These are phyloP conservation scores for Cnemophilus loriae DNA, from an alignment of 2,113 vertebrate genomes.

Conservation along the genomic window DNA sequence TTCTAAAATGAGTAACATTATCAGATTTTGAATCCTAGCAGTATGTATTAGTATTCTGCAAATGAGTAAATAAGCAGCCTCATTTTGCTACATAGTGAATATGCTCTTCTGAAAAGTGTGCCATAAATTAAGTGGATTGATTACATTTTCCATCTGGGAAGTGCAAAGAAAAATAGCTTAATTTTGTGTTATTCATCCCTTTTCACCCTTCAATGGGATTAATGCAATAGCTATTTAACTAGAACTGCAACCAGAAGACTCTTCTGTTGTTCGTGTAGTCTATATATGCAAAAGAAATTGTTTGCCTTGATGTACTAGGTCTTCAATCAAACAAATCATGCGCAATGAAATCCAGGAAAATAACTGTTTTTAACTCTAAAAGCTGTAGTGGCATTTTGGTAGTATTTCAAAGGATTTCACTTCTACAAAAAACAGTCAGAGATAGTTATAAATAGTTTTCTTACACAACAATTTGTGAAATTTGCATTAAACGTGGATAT, in stretches of 20 bases:
- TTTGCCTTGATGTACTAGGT: neutral
- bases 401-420: neutral
- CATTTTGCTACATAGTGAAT: neutral
- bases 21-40: neutral
- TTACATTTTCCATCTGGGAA: neutral
- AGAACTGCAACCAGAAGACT: neutral
- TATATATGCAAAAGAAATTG: neutral
- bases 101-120: neutral
- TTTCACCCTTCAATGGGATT: neutral
- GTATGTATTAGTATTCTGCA: neutral
- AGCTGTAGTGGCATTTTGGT: neutral
- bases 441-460: neutral
- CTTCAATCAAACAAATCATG: neutral
- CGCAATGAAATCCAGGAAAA: neutral
- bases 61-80: neutral
- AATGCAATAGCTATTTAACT: neutral
- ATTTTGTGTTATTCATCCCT: neutral
- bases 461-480: neutral
- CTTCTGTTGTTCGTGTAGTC: fast-evolving
- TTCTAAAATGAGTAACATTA: neutral
- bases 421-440: neutral
- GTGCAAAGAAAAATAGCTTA: neutral
- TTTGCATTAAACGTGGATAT: neutral
- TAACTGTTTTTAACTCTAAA: neutral
- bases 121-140: neutral